phyloP scores from a whole-genome alignment of 2,113 vertebrate species.

The Pipra filicauda region DNA sequence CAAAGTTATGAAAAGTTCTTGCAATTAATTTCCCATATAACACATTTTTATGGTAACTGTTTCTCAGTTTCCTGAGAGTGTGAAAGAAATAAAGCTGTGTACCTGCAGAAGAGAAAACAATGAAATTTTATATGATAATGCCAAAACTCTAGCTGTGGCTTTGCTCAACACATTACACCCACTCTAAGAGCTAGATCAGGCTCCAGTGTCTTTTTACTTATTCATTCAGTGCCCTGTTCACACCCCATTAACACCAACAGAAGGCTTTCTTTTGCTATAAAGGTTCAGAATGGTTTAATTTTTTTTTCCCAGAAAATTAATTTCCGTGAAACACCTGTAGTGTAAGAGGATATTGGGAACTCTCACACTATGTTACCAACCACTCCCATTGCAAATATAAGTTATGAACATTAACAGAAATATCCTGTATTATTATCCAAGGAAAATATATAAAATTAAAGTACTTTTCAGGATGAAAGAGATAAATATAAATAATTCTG shows the following conservation, averaged over 20 bases:
- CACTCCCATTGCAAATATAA: not conserved
- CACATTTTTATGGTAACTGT: not conserved
- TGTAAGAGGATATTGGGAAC: not conserved
- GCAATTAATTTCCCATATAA: not conserved
- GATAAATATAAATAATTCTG: slow-evolving; percentile 1
- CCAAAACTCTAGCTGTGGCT: not conserved
- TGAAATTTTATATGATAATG: not conserved
- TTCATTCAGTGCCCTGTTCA: not conserved
- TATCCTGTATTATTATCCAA: not conserved
- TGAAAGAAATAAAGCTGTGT: not conserved
- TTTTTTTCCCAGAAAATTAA: not conserved
- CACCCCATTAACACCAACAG: not conserved
- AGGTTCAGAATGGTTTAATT: not conserved
- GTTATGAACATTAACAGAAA: not conserved
- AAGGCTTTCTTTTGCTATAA: not conserved
- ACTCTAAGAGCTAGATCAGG: not conserved
- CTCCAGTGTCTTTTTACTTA: not conserved
- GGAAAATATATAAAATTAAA: not conserved
- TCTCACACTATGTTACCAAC: not conserved
- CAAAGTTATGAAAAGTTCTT: not conserved
- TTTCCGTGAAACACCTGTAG: not conserved
- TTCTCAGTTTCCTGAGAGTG: not conserved
- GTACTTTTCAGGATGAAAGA: not conserved
- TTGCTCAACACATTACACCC: not conserved
- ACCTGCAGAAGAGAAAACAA: not conserved